These are phyloP conservation scores for Toxotes jaculatrix DNA, from an alignment of 2,113 vertebrate genomes.

Conservation along the genomic window DNA sequence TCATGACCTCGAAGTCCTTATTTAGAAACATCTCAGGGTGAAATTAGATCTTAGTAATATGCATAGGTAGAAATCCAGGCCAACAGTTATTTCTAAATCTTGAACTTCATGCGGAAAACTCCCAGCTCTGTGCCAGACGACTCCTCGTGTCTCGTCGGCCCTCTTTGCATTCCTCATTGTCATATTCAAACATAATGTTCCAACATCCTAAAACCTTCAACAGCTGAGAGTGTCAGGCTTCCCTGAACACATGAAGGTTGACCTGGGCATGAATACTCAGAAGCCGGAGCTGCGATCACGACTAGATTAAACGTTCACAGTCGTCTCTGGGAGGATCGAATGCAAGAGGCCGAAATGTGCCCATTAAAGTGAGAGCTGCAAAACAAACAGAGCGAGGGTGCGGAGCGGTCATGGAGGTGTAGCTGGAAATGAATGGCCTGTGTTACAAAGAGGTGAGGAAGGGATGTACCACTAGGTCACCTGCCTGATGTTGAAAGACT, in stretches of 20 bases:
- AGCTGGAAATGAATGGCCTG: not conserved
- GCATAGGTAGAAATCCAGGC: conserved; percentile 58
- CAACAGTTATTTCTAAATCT: conserved; percentile 60
- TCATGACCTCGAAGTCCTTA: conserved; percentile 5
- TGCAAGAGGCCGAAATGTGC: not conserved
- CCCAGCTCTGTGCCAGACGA: conserved; percentile 40
- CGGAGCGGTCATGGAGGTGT: not conserved
- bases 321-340: not conserved
- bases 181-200: conserved; percentile 43
- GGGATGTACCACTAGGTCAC: conserved; percentile 2
- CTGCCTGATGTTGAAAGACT: conserved; percentile 36
- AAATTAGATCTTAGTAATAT: conserved; percentile 52
- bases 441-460: not conserved
- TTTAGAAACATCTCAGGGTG: conserved; percentile 62
- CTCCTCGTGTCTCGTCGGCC: conserved; percentile 22
- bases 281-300: not conserved
- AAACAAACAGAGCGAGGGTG: conserved; percentile 14
- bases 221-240: conserved; percentile 36
- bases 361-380: not conserved
- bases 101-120: conserved; percentile 59
- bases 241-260: not conserved
- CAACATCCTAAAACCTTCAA: conserved; percentile 20
- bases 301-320: not conserved
- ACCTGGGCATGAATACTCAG: not conserved
- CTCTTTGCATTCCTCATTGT: conserved; percentile 30